phyloP scores from a whole-genome alignment of 2,113 vertebrate genomes.

The Hippoglossus stenolepis region DNA sequence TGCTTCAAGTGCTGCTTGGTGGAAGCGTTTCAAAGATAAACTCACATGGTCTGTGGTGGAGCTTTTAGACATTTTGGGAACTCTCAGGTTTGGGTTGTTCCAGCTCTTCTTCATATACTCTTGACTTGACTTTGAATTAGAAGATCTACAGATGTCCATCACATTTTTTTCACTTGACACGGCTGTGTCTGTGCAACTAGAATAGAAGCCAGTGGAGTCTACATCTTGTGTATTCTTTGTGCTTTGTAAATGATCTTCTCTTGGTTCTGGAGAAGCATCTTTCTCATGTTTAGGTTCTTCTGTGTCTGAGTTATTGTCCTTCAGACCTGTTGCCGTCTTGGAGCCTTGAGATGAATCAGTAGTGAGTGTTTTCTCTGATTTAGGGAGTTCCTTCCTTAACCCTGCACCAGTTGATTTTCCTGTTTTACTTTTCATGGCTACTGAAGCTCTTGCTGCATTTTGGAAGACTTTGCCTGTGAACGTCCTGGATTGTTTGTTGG shows the following conservation, averaged over 20 bases:
- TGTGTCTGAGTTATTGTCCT: not conserved
- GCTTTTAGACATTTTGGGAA: not conserved
- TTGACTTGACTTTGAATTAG: conserved; percentile 8
- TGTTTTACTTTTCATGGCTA: conserved; percentile 38
- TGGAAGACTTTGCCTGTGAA: not conserved
- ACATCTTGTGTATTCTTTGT: no score
- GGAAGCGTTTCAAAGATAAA: not conserved
- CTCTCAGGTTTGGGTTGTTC: conserved; percentile 22
- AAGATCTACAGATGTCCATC: not conserved
- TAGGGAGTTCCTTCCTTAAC: conserved; percentile 24
- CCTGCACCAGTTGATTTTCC: not conserved
- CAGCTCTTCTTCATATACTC: no score
- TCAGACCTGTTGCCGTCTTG: conserved; percentile 1
- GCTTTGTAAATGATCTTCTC: not conserved
- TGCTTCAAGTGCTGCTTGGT: not conserved
- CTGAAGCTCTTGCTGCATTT: conserved; percentile 1
- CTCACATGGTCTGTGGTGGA: not conserved
- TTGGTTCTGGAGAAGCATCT: not conserved
- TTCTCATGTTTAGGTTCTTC: conserved; percentile 17
- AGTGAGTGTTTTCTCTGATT: not conserved
- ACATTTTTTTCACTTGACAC: no score
- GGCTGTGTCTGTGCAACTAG: no score
- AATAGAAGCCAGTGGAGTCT: no score
- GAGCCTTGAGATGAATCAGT: conserved; percentile 4
- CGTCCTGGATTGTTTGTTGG: conserved; percentile 46